A percentile compares a stretch with the other conserved stretches of the same genome.
phyloP scores from a whole-genome alignment of 2,113 vertebrate species.

The Casuarius casuarius region DNA sequence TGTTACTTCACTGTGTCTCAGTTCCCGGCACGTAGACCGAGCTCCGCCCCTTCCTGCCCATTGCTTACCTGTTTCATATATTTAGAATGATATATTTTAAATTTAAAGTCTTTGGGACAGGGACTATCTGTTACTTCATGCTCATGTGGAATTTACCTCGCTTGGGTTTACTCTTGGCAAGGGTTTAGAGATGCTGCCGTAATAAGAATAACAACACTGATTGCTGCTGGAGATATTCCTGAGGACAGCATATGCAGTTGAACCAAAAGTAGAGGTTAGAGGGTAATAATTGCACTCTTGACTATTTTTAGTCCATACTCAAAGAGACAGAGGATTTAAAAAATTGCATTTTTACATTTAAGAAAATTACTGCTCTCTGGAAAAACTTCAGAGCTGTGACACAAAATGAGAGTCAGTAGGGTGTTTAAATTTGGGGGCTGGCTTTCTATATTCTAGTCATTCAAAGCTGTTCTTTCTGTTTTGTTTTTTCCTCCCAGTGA shows the following conservation, averaged over 20 bases:
- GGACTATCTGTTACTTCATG: background rate
- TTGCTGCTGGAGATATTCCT: conserved; percentile 55
- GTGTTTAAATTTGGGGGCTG: background rate
- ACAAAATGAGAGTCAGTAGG: background rate
- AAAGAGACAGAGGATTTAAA: background rate
- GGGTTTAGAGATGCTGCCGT: conserved; percentile 16
- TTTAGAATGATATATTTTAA: background rate
- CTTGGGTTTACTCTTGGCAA: background rate
- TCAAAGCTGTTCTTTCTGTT: background rate
- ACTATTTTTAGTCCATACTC: conserved; percentile 56
- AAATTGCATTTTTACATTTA: conserved; percentile 40
- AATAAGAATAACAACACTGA: background rate
- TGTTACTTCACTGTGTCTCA: background rate
- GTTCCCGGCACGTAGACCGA: background rate
- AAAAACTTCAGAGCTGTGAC: conserved; percentile 10
- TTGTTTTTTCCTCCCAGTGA: background rate
- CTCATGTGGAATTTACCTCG: background rate
- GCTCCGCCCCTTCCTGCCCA: background rate
- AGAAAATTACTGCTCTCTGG: conserved; percentile 56
- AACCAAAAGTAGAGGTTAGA: conserved; percentile 41
- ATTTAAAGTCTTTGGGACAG: background rate
- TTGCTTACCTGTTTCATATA: background rate
- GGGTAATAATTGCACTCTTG: conserved; percentile 37
- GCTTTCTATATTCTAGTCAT: conserved; percentile 14
- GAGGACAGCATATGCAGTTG: background rate